phyloP scores from a whole-genome alignment of 2,113 vertebrate species.

The Microtus montanus region DNA sequence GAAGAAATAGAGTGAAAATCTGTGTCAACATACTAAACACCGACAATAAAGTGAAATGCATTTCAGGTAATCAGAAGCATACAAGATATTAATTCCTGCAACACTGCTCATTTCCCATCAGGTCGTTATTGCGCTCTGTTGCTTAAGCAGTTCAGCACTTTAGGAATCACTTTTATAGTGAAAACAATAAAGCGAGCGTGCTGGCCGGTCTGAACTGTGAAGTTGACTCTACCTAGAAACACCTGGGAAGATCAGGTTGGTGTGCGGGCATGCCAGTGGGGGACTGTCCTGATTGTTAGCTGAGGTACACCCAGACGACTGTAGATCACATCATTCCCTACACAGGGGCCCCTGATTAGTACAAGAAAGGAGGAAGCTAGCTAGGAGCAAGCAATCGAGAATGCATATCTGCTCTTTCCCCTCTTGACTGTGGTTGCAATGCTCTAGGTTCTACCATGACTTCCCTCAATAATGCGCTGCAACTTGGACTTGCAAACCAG shows the following conservation, averaged over 20 bases:
- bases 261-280: too few species aligned
- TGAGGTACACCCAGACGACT: neutral
- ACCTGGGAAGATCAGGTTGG: neutral
- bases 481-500: neutral
- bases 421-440: neutral
- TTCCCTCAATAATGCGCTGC: neutral
- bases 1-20: conserved; percentile 36
- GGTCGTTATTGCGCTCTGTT: conserved; percentile 34
- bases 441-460: neutral
- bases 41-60: conserved; percentile 1
- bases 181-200: neutral
- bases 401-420: too few species aligned
- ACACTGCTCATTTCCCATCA: conserved; percentile 14
- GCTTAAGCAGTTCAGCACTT: conserved; percentile 14
- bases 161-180: conserved; percentile 35
- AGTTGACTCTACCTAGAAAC: neutral
- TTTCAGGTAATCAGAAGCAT: conserved; percentile 12
- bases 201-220: neutral
- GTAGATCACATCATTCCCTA: neutral
- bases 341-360: neutral
- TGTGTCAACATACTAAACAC: neutral
- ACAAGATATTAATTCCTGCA: neutral
- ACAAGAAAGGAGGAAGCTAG: neutral
- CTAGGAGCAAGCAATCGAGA: too few species aligned
- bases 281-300: neutral